Evolutionary conservation across 2,797 vertebrate genomes (phyloP).

Genomic region (Eulemur albifrons): DNA sequence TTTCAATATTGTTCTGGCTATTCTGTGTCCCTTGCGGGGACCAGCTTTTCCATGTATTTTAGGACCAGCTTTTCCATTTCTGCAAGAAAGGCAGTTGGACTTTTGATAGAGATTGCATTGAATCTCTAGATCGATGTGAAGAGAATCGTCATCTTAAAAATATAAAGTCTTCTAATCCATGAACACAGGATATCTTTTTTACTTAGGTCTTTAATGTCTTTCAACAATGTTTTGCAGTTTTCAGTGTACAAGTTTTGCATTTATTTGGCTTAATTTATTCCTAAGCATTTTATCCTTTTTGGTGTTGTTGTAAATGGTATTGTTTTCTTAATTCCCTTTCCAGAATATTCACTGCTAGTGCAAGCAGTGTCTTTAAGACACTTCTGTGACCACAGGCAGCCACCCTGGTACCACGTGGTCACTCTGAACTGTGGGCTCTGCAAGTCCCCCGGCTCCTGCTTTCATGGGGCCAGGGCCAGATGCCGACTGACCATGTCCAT

Average conservation of each 20-base stretch:
- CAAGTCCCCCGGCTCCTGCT: neutral
- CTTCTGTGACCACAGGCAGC: neutral
- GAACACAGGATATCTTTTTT: neutral
- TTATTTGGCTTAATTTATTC: neutral
- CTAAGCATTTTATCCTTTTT: neutral
- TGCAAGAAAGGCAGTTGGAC: neutral
- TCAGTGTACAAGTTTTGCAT: neutral
- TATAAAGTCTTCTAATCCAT: neutral
- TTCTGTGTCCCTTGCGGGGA: neutral
- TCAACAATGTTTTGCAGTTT: neutral
- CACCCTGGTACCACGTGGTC: neutral
- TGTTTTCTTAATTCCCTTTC: neutral
- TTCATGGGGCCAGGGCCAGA: neutral
- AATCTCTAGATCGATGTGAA: neutral
- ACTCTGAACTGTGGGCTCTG: neutral
- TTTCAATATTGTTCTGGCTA: neutral
- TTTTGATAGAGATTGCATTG: neutral
- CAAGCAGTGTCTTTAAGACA: neutral
- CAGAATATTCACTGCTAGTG: neutral
- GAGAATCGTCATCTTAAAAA: neutral
- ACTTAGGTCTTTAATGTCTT: neutral
- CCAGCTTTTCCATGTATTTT: no score
- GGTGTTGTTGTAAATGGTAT: neutral
- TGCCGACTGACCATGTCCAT: rapidly evolving
- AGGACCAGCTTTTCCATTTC: neutral